Base-by-base conservation (phyloP, 2,888 invertebrate species). In the Cataglyphis altisquamis region DNA sequence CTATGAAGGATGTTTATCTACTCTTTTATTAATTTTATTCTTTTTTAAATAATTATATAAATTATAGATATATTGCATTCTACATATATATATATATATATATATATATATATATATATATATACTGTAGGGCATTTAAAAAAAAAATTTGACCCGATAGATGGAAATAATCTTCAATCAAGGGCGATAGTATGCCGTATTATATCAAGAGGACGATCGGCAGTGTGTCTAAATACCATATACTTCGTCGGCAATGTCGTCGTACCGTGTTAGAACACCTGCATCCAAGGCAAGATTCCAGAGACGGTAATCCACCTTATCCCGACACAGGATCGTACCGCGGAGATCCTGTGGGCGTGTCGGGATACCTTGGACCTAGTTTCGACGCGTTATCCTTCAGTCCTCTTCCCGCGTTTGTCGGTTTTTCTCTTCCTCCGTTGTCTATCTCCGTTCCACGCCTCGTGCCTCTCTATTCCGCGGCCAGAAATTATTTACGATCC, bases 281-380 rank as follows among this genome's bases (percentile, higher is more conserved):
- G 90, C 89, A 77, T 77, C 67, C 21, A 10, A 39, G 86, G 83
- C 74, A 82, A 73, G 67, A 57, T 52, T 62, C 72, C 73, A 81
- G 75, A 77, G 84, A 85, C 87, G 86, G 89, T 92, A 92, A 91
- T 91, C 88, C 91, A 84, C 88, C 88, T 91, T 91, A 89, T 92
- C 92, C 91, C 84, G 73, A 85, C 88, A 86, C 87, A 90, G 86
- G 84, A 92, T 90, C 89, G 84, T 77, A 29, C 67, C 63, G 75
- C 48, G 67, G 70, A 80, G 82, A 86, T 86, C 64, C 82, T 48
- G 83, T 84, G 80, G 90, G 89, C 88, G 86, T 89, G 89, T 82
- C 89, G 57, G 62, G 62, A 55, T 55, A 70, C 25, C 18, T 72
- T 25, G 25, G 25, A 57, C 72, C 72, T 72, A 57, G 57, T 62